Evolutionary conservation across 2,797 vertebrate species (phyloP).

Genomic region (Dendrocincla tyrannina): DNA sequence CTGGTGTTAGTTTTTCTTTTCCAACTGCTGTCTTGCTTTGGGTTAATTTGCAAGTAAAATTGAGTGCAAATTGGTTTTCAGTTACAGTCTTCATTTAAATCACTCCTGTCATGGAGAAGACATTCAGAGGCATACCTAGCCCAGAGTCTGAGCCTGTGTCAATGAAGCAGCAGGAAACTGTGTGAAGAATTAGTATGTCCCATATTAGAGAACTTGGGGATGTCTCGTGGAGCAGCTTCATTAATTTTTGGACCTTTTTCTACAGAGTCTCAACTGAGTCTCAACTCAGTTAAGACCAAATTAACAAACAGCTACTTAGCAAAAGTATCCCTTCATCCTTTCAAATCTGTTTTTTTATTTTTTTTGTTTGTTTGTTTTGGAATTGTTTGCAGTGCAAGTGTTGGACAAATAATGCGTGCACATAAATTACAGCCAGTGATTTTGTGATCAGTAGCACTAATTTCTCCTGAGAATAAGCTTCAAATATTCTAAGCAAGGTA

Average conservation of each 20-base stretch:
- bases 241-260: neutral
- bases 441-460: neutral
- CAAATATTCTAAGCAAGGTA: neutral
- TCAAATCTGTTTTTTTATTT: neutral
- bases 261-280: neutral
- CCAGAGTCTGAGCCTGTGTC: neutral
- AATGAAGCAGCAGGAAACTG: neutral
- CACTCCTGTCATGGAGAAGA: neutral
- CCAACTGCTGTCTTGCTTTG: rapidly evolving
- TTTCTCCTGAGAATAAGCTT: neutral
- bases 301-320: neutral
- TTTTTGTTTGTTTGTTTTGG: neutral
- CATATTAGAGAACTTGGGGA: neutral
- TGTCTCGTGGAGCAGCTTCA: neutral
- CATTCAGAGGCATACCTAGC: neutral
- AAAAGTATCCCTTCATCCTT: neutral
- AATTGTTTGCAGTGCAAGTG: neutral
- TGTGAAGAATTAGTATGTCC: neutral
- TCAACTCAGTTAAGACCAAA: neutral
- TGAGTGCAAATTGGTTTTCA: neutral
- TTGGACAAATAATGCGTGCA: neutral
- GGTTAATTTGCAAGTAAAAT: neutral
- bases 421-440: neutral
- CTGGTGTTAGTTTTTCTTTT: too few relatives aligned
- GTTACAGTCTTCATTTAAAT: neutral